These are phyloP conservation scores for Steinernema feltiae DNA, from an alignment of 1,140 invertebrate genomes.

Conservation along the genomic window DNA sequence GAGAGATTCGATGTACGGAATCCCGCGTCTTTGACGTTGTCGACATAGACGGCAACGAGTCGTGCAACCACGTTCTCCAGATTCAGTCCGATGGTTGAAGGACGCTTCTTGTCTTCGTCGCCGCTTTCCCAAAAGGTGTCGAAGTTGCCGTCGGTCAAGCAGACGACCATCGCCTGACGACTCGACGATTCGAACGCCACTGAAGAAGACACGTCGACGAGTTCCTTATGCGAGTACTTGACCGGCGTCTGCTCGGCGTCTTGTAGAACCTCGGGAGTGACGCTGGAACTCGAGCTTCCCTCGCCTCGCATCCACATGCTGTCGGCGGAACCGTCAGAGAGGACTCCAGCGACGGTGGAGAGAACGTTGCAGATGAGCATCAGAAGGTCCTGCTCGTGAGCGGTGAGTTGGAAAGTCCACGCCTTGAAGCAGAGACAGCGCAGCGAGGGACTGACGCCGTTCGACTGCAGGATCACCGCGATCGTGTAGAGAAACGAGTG, in stretches of 20 bases:
- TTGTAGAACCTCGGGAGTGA: neutral
- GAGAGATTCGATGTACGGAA: slow-evolving; percentile 30
- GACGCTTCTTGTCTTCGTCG: slow-evolving; percentile 71
- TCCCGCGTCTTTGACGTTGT: slow-evolving; percentile 48
- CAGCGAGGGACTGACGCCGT: slow-evolving; percentile 41
- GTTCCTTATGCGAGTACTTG: slow-evolving; percentile 60
- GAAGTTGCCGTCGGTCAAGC: slow-evolving; percentile 83
- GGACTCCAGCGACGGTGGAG: slow-evolving; percentile 78
- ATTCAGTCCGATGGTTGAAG: slow-evolving; percentile 66
- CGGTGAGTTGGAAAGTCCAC: slow-evolving; percentile 55
- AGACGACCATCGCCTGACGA: slow-evolving; percentile 81
- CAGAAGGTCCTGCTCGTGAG: slow-evolving; percentile 49
- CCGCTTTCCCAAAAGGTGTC: slow-evolving; percentile 99
- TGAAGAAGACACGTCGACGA: slow-evolving; percentile 70
- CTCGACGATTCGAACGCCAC: slow-evolving; percentile 82
- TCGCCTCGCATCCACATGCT: slow-evolving; percentile 11
- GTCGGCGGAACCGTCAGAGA: slow-evolving; percentile 52
- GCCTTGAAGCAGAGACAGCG: slow-evolving; percentile 52
- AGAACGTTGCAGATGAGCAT: slow-evolving; percentile 76
- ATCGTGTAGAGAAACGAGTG: slow-evolving; percentile 51
- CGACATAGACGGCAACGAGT: slow-evolving; percentile 46
- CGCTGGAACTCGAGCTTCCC: neutral
- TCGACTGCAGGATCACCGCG: slow-evolving; percentile 48
- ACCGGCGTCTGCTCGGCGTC: slow-evolving; percentile 9
- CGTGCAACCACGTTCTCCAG: slow-evolving; percentile 21